Conservation (phyloP, 2,888 invertebrate genomes). For the Pollenia angustigena region DNA sequence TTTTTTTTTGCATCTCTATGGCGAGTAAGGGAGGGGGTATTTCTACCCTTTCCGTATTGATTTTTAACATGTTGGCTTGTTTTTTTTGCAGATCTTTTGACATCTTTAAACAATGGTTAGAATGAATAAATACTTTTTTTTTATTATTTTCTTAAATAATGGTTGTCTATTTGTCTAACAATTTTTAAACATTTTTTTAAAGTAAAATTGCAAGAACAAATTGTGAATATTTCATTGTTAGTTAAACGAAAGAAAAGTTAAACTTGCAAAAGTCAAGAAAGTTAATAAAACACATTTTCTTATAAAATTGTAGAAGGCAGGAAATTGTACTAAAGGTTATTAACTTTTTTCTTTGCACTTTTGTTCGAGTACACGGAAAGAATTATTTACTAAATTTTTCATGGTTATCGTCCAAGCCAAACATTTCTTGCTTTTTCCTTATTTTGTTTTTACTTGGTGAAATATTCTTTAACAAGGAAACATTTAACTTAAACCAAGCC, state of each 20-base stretch:
- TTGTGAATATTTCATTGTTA: constrained; percentile 37
- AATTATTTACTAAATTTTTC: no score
- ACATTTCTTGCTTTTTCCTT: no score
- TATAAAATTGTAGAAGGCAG: background rate
- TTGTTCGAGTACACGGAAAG: no score
- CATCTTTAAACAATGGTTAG: constrained; percentile 27
- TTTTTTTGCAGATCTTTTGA: constrained; percentile 35
- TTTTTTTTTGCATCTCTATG: constrained; percentile 28
- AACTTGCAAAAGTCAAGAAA: constrained; percentile 38
- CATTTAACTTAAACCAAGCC: no score
- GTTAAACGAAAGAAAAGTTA: constrained; percentile 16
- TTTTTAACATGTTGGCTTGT: constrained; percentile 33
- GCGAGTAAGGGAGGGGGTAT: constrained; percentile 23
- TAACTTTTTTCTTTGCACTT: constrained; percentile 17
- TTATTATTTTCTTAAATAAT: constrained; percentile 56
- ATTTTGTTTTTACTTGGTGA: no score
- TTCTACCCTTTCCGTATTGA: constrained; percentile 62
- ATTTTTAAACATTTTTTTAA: constrained; percentile 20
- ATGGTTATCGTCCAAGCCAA: no score
- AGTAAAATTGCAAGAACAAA: constrained; percentile 3
- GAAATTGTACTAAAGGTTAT: constrained; percentile 21
- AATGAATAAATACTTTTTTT: constrained; percentile 31
- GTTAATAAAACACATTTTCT: constrained; percentile 42
- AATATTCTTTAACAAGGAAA: no score
- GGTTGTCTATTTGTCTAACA: constrained; percentile 61